Evolutionary conservation across 2,888 invertebrate species (phyloP), one percentile per base, ranked within the genome.

Genomic region (Leptogaster cylindrica): DNA sequence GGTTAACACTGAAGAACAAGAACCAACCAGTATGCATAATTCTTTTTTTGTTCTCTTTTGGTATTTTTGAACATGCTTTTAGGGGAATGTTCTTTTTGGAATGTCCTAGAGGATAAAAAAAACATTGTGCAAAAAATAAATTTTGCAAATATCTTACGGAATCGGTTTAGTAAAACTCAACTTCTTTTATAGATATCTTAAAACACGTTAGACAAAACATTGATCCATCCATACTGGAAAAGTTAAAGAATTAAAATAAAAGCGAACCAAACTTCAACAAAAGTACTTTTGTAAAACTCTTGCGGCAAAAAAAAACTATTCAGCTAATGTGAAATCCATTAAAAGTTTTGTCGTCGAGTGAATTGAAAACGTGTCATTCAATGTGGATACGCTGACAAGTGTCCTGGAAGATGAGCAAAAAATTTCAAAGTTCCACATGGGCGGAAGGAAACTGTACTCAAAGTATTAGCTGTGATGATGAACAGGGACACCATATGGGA

Each of bases 291-390:
- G n/a, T 61, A 28, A 39, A 51, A 48, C 39, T 61, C 18, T 5
- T 36, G 12, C 44, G 50, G 55, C 44, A 64, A 41, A n/a, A n/a
- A n/a, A 50, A 64, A 68, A 68, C 66, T 67, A 67, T 68, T 68
- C 48, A 46, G 65, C 68, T 68, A 68, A 68, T 68, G 68, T 65
- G 68, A 68, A 68, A 68, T 68, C 68, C 68, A 68, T 68, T 68
- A 68, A 68, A 68, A 68, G 65, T 68, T 64, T 64, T 25, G 33
- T 33, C 48, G 20, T 25, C 12, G 16, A 64, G 48, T 48, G 64
- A 64, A 64, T 64, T 64, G 64, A 64, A 64, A 48, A 64, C 48
- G 64, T 64, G 48, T 64, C 64, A 63, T 27, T 44, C 14, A 28
- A 46, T 63, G 46, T 63, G 46, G 20, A 27, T 27, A 28, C 46